These are phyloP conservation scores for Sternotherus odoratus DNA, from an alignment of 2,797 vertebrate species.

Conservation along the genomic window DNA sequence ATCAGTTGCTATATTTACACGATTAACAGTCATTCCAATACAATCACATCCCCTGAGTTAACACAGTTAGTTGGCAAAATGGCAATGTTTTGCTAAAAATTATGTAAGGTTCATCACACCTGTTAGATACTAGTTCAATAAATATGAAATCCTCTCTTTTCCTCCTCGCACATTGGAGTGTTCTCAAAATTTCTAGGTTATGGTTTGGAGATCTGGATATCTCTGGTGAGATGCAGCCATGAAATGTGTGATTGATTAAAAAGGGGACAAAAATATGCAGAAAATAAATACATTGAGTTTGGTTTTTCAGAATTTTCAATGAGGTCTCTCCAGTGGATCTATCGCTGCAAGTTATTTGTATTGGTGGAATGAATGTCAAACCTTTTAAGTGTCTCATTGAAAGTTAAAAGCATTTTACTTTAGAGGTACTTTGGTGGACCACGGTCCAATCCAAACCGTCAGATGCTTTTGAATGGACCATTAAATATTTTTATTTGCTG, in stretches of 20 bases:
- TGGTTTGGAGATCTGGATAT: not conserved
- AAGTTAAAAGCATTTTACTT: not conserved
- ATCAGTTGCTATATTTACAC: slow-evolving; percentile 61
- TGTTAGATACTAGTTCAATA: not conserved
- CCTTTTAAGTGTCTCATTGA: not conserved
- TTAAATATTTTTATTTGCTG: too few species aligned
- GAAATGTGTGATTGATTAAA: not conserved
- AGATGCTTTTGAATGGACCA: too few species aligned
- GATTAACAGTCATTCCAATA: slow-evolving; percentile 77
- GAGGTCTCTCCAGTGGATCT: not conserved
- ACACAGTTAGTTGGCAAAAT: slow-evolving; percentile 57
- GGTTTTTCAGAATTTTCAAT: not conserved
- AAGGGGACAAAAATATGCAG: not conserved
- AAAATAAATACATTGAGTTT: not conserved
- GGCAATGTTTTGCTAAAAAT: slow-evolving; percentile 39
- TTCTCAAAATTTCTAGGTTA: not conserved
- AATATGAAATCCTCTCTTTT: not conserved
- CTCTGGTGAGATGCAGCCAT: not conserved
- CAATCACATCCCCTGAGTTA: slow-evolving; percentile 79
- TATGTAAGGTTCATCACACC: slow-evolving; percentile 28
- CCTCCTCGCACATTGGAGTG: not conserved
- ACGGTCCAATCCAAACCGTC: too few species aligned
- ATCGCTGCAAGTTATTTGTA: not conserved
- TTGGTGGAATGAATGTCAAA: not conserved
- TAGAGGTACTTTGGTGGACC: too few species aligned